Percentiles rank a stretch among this genome's conserved stretches.
These are phyloP conservation scores for Myocastor coypus DNA, from an alignment of 2,113 vertebrate genomes.

Conservation along the genomic window DNA sequence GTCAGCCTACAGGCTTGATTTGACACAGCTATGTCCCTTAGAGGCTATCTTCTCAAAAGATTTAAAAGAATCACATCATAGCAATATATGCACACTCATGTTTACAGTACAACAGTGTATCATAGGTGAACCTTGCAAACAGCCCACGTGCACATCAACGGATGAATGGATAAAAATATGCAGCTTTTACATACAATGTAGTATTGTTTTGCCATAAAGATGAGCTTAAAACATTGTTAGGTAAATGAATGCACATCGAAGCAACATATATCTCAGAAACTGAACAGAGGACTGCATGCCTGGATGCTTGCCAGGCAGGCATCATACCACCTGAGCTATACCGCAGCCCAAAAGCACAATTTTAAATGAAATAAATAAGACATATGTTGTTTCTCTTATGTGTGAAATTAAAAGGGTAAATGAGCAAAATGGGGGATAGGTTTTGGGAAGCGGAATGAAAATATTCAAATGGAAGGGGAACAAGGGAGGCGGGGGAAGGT, in stretches of 20 bases:
- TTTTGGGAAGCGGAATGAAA: neutral
- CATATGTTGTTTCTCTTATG: neutral
- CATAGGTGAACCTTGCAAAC: neutral
- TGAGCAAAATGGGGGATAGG: neutral
- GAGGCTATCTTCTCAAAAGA: neutral
- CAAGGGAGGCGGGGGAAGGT: neutral
- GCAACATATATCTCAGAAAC: no score
- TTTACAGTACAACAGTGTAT: neutral
- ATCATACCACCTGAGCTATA: no score
- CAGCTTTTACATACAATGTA: neutral
- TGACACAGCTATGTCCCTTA: neutral
- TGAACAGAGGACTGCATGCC: no score
- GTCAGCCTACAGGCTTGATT: neutral
- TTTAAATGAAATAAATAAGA: neutral
- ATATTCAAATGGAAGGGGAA: neutral
- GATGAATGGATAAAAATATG: neutral
- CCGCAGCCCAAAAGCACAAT: neutral
- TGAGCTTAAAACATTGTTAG: neutral
- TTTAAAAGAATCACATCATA: neutral
- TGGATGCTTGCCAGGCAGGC: no score
- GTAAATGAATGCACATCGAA: neutral
- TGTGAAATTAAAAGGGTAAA: neutral
- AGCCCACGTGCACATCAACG: neutral
- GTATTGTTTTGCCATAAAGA: neutral
- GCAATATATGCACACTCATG: neutral